phyloP scores from a whole-genome alignment of 2,888 invertebrate genomes.

The Melanostoma scalare region DNA sequence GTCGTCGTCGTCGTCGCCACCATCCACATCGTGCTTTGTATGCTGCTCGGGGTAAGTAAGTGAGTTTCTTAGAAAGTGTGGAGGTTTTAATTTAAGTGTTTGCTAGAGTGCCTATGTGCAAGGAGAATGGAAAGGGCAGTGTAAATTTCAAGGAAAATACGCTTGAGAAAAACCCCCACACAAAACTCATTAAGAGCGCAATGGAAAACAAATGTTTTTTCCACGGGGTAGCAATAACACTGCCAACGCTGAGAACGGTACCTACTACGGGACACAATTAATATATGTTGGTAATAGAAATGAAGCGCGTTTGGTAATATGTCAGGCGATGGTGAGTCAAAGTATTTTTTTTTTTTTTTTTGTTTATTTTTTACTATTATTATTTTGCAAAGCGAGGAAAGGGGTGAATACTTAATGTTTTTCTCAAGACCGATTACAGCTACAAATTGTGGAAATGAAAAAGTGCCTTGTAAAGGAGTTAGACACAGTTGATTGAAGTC shows the following conservation, averaged over 20 bases:
- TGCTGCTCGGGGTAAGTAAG: conserved; percentile 42
- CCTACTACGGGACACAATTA: conserved; percentile 61
- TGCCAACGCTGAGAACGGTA: conserved; percentile 44
- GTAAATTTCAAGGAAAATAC: conserved; percentile 4
- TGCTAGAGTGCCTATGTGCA: conserved; percentile 42
- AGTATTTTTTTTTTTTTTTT: conserved; percentile 30
- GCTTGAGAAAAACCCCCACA: conserved; percentile 53
- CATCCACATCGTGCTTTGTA: conserved; percentile 45
- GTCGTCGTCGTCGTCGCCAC: conserved; percentile 22
- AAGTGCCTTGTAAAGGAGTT: conserved; percentile 37
- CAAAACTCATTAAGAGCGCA: conserved; percentile 72
- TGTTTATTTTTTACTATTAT: too few species aligned
- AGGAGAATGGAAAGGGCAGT: background rate
- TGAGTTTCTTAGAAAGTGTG: conserved; percentile 54
- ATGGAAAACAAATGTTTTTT: conserved; percentile 73
- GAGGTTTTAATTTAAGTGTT: conserved; percentile 70
- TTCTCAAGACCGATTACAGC: conserved; percentile 34
- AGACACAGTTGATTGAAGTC: conserved; percentile 22
- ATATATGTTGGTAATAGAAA: conserved; percentile 67
- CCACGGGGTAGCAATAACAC: conserved; percentile 71
- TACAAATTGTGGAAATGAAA: conserved; percentile 50
- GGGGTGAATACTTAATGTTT: conserved; percentile 17
- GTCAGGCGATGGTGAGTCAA: conserved; percentile 47
- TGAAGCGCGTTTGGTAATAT: conserved; percentile 70
- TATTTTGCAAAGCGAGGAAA: background rate